These are phyloP conservation scores for Tangara arthus DNA, from an alignment of 2,797 vertebrate genomes.

Conservation along the genomic window DNA sequence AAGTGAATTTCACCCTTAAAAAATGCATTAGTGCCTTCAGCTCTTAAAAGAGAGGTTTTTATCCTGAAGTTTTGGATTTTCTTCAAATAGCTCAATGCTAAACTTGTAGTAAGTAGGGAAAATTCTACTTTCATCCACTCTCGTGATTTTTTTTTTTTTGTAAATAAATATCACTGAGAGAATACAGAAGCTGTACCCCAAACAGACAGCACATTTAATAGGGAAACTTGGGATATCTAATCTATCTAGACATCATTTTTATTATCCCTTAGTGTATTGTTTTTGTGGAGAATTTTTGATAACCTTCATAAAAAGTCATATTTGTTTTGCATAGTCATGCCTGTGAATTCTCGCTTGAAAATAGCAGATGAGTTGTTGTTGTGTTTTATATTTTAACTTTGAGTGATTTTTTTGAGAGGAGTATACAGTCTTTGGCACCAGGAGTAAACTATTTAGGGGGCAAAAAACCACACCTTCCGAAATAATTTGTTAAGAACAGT, in stretches of 20 bases:
- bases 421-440: background rate
- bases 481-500: background rate
- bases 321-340: background rate
- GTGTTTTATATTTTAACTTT: background rate
- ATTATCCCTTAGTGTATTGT: background rate
- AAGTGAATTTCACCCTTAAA: background rate
- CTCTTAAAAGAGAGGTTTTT: background rate
- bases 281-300: background rate
- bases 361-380: background rate
- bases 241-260: background rate
- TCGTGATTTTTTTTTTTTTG: background rate
- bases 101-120: background rate
- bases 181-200: background rate
- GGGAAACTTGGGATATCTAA: background rate
- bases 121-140: background rate
- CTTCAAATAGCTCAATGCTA: background rate
- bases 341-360: slow-evolving; percentile 9
- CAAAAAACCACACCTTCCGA: background rate
- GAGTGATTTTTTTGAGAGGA: background rate
- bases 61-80: background rate
- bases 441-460: background rate
- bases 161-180: background rate
- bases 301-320: background rate
- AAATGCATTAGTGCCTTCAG: background rate
- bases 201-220: background rate